Evolutionary conservation across 2,113 vertebrate species (phyloP).

Genomic region (Perca flavescens): DNA sequence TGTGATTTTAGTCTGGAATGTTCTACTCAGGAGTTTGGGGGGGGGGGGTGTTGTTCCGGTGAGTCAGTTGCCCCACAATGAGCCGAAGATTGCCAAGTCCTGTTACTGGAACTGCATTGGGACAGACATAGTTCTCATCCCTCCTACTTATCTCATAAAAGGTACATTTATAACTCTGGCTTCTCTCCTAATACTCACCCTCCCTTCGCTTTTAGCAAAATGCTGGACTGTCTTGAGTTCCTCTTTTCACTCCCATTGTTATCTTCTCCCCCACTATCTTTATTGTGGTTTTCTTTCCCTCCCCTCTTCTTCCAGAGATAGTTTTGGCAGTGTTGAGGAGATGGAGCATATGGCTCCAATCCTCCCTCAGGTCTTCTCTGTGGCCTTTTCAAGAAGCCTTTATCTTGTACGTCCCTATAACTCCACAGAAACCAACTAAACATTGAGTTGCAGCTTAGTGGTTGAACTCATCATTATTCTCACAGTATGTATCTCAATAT

Average conservation of each 20-base stretch:
- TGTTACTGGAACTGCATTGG: constrained; percentile 56
- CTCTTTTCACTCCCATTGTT: constrained; percentile 23
- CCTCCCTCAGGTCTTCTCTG: constrained; percentile 57
- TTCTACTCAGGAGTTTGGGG: constrained; percentile 22
- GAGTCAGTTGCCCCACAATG: constrained; percentile 68
- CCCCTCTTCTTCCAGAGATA: constrained; percentile 30
- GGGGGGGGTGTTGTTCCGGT: constrained; percentile 43
- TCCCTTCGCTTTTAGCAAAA: constrained; percentile 2
- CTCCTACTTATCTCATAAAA: constrained; percentile 27
- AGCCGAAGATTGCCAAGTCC: constrained; percentile 53
- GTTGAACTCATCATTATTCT: neutral
- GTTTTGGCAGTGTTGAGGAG: constrained; percentile 59
- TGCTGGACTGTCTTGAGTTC: constrained; percentile 23
- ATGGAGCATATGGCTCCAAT: constrained; percentile 67
- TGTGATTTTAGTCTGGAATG: constrained; percentile 68
- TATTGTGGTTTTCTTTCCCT: constrained; percentile 28
- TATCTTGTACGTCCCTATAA: neutral
- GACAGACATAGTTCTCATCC: constrained; percentile 10
- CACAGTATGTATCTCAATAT: neutral
- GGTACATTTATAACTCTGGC: constrained; percentile 28
- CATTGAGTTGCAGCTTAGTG: neutral
- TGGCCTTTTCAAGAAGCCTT: constrained; percentile 42
- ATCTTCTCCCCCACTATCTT: constrained; percentile 45
- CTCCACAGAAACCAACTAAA: neutral
- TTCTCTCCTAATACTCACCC: neutral